A percentile compares a stretch with the other conserved stretches of the same genome.
phyloP scores from a whole-genome alignment of 2,797 vertebrate species.

The Pygocentrus nattereri region DNA sequence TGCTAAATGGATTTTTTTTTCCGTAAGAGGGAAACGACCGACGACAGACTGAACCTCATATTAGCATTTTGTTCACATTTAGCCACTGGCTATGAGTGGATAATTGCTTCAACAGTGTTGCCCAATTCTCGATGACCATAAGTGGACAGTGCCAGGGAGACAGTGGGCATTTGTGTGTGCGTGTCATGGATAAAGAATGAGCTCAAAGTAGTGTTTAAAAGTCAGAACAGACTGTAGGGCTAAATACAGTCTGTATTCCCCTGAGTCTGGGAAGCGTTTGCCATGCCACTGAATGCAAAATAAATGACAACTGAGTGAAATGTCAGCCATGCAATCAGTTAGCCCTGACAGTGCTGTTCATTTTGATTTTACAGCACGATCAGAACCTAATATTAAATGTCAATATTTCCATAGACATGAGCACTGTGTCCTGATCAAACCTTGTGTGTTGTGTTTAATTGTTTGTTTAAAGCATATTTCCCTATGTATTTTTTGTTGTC shows the following conservation, averaged over 20 bases:
- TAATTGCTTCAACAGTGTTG: slow-evolving; percentile 41
- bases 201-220: slow-evolving; percentile 45
- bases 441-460: neutral
- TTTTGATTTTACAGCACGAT: slow-evolving; percentile 21
- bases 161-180: slow-evolving; percentile 22
- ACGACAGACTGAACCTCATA: slow-evolving; percentile 32
- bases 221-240: slow-evolving; percentile 47
- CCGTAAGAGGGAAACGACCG: slow-evolving; percentile 10
- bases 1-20: neutral
- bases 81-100: slow-evolving; percentile 31
- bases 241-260: slow-evolving; percentile 30
- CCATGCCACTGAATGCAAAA: slow-evolving; percentile 25
- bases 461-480: neutral
- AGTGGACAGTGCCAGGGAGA: slow-evolving; percentile 23
- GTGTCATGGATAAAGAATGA: slow-evolving; percentile 24
- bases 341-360: neutral
- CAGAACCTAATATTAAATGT: slow-evolving; percentile 16
- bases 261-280: slow-evolving; percentile 4
- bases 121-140: slow-evolving; percentile 45
- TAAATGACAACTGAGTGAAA: slow-evolving; percentile 40
- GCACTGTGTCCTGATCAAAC: neutral
- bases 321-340: slow-evolving; percentile 9
- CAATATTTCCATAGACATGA: slow-evolving; percentile 7
- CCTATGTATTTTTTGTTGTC: neutral
- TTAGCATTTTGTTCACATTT: slow-evolving; percentile 38